phyloP scores from a whole-genome alignment of 2,113 vertebrate species.

The Miniopterus natalensis region DNA sequence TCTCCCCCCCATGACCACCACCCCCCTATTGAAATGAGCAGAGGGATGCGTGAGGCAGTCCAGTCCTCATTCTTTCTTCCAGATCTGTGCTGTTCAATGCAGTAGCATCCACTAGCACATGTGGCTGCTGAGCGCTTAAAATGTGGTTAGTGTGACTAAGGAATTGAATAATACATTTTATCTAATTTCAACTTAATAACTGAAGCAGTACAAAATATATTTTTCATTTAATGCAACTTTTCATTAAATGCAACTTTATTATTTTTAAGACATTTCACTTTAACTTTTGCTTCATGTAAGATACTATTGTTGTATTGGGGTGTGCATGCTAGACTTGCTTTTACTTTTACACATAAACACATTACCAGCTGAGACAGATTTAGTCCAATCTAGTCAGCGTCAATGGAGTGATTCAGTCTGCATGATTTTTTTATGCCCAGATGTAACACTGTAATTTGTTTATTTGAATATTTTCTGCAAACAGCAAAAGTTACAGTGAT shows the following conservation, averaged over 20 bases:
- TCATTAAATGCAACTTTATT: not conserved
- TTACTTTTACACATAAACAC: not conserved
- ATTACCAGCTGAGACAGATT: not conserved
- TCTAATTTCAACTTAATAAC: not conserved
- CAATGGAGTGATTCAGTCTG: not conserved
- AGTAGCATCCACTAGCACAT: too few relatives aligned
- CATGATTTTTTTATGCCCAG: not conserved
- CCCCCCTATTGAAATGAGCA: not conserved
- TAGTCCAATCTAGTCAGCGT: not conserved
- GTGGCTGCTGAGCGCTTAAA: not conserved
- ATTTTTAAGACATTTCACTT: not conserved
- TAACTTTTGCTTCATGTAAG: not conserved
- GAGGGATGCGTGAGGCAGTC: fast-evolving
- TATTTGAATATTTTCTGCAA: not conserved
- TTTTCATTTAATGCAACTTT: not conserved
- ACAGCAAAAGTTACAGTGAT: slow-evolving; percentile 10
- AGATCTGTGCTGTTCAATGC: not conserved
- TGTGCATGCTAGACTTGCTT: not conserved
- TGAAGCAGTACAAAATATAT: not conserved
- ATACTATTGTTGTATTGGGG: not conserved
- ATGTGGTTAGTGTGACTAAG: not conserved
- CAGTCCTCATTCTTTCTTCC: not conserved
- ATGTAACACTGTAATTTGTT: not conserved
- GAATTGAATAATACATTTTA: not conserved
- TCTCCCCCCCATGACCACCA: not conserved